A percentile compares a stretch with the other conserved stretches of the same genome.
phyloP scores from a whole-genome alignment of 2,113 vertebrate species.

The Nothoprocta perdicaria region DNA sequence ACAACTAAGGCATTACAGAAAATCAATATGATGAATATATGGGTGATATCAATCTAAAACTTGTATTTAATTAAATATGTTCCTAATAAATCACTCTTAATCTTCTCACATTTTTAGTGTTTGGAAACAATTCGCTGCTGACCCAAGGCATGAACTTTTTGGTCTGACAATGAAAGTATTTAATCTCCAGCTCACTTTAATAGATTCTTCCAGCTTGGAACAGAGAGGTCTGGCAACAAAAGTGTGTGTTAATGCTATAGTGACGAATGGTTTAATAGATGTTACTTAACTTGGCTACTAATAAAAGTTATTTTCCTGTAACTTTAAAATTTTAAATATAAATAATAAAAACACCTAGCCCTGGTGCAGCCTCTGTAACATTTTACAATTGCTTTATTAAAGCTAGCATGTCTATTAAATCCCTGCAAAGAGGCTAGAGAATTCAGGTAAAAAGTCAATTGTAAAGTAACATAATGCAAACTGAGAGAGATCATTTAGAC shows the following conservation, averaged over 20 bases:
- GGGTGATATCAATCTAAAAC: not conserved
- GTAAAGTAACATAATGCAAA: not conserved
- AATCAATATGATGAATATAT: not conserved
- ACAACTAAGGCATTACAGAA: not conserved
- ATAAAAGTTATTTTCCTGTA: not conserved
- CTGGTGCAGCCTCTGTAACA: not conserved
- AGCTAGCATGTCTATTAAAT: not conserved
- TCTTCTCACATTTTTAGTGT: not conserved
- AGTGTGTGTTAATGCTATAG: not conserved
- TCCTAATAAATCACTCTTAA: not conserved
- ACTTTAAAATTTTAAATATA: not conserved
- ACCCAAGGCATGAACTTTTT: not conserved
- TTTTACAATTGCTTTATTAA: not conserved
- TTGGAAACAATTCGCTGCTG: constrained; percentile 13
- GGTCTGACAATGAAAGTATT: not conserved
- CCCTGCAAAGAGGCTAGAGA: not conserved
- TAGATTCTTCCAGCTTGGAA: not conserved
- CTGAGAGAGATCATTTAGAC: not conserved
- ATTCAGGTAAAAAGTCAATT: not conserved
- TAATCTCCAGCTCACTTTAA: not conserved
- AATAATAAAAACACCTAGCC: not conserved
- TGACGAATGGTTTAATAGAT: not conserved
- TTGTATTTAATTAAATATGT: not conserved
- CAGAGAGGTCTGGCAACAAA: constrained; percentile 3
- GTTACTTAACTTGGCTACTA: constrained; percentile 12